Evolutionary conservation across 2,797 vertebrate species (phyloP).

Genomic region (Alouatta caraya): DNA sequence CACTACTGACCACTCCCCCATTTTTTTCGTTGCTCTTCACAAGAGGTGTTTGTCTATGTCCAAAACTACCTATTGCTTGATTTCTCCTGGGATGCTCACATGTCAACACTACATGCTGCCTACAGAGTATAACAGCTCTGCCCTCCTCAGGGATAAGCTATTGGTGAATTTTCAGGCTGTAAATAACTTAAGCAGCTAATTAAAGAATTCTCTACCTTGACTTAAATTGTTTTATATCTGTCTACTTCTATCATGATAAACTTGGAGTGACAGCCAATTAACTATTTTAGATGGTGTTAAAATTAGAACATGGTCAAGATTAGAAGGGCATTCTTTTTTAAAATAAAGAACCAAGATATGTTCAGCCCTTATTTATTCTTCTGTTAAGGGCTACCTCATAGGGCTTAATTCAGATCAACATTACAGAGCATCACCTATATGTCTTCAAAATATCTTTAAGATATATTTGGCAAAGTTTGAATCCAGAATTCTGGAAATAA

Average conservation of each 20-base stretch:
- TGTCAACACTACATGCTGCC: background rate
- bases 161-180: conserved; percentile 15
- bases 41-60: background rate
- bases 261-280: background rate
- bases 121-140: background rate
- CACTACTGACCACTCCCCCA: background rate
- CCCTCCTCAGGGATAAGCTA: background rate
- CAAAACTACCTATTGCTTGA: background rate
- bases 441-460: conserved; percentile 42
- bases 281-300: conserved; percentile 7
- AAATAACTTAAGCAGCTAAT: conserved; percentile 19
- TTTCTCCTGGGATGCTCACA: background rate
- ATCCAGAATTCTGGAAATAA: conserved; percentile 35
- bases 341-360: conserved; percentile 11
- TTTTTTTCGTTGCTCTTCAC: conserved; percentile 1
- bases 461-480: conserved; percentile 39
- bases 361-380: conserved; percentile 11
- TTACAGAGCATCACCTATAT: background rate
- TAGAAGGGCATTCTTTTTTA: background rate
- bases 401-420: background rate
- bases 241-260: conserved; percentile 23
- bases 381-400: conserved; percentile 6
- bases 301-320: background rate
- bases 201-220: conserved; percentile 26
- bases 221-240: conserved; percentile 28